phyloP scores from a whole-genome alignment of 2,888 invertebrate genomes.

The Polymixis flavicincta region DNA sequence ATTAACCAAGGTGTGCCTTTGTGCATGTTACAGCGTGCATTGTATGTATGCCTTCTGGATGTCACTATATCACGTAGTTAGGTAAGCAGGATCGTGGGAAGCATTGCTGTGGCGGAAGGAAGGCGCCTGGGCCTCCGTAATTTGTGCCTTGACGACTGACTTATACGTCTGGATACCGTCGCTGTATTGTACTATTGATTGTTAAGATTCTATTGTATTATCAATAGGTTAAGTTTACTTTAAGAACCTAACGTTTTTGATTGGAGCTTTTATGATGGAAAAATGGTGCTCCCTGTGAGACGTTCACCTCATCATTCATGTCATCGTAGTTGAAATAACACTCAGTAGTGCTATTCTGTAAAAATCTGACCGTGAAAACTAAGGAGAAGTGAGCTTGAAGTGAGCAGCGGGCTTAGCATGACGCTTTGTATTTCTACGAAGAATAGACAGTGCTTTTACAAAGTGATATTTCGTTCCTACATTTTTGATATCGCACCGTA shows the following conservation, averaged over 20 bases:
- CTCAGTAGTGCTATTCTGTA: no score
- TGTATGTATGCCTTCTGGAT: conserved; percentile 33
- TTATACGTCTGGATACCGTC: conserved; percentile 50
- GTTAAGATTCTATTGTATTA: conserved; percentile 27
- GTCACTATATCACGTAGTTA: conserved; percentile 17
- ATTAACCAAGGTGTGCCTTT: neutral
- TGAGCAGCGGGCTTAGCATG: no score
- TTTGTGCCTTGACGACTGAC: conserved; percentile 52
- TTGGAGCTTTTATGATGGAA: neutral
- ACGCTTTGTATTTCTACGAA: no score
- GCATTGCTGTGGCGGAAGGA: conserved; percentile 58
- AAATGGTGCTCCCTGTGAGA: neutral
- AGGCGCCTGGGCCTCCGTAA: conserved; percentile 50
- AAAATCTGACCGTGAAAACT: no score
- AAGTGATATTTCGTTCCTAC: no score
- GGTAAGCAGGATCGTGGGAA: conserved; percentile 61
- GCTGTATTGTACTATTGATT: conserved; percentile 31
- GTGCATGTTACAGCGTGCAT: no score
- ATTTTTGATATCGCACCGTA: no score
- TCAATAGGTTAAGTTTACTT: neutral
- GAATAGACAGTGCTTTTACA: no score
- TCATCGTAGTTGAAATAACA: neutral
- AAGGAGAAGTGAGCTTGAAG: no score
- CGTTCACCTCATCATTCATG: neutral
- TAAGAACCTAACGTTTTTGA: neutral